A percentile compares a stretch with the other conserved stretches of the same genome.
Conservation (phyloP, 2,888 invertebrate species). For the Polydrusus cervinus region DNA sequence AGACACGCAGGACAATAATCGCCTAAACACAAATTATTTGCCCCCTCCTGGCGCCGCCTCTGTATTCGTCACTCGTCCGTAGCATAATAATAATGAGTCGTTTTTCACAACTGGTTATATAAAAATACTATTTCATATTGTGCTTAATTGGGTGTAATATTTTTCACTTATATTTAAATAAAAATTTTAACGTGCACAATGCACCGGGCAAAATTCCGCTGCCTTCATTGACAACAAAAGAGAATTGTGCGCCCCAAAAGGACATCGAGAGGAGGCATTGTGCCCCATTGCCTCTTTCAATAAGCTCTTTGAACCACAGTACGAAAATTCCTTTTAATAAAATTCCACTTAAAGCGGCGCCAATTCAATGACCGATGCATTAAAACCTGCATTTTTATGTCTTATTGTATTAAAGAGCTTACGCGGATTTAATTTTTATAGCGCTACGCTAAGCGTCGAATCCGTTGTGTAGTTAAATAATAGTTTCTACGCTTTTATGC, state of each 20-base stretch:
- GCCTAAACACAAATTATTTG: too few relatives aligned
- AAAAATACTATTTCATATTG: too few relatives aligned
- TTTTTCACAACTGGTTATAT: too few relatives aligned
- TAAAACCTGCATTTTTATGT: constrained; percentile 10
- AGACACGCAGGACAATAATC: too few relatives aligned
- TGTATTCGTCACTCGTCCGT: too few relatives aligned
- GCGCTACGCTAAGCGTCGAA: not conserved
- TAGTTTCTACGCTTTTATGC: too few relatives aligned
- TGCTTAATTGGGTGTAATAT: not conserved
- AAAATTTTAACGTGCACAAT: constrained; percentile 7
- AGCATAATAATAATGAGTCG: too few relatives aligned
- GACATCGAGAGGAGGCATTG: constrained; percentile 5
- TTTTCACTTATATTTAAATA: not conserved
- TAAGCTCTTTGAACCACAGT: constrained; percentile 4
- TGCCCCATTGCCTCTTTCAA: constrained; percentile 4
- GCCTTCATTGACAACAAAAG: constrained; percentile 7
- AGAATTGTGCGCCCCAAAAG: constrained; percentile 7
- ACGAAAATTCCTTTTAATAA: constrained; percentile 13
- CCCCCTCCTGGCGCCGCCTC: not conserved
- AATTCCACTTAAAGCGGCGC: constrained; percentile 16
- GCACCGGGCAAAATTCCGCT: constrained; percentile 5
- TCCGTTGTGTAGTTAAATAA: too few relatives aligned
- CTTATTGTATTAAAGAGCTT: not conserved
- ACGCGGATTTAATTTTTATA: not conserved
- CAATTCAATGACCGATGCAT: constrained; percentile 9